Evolutionary conservation across 2,888 invertebrate genomes (phyloP).

Genomic region (Teinopalpus imperialis): DNA sequence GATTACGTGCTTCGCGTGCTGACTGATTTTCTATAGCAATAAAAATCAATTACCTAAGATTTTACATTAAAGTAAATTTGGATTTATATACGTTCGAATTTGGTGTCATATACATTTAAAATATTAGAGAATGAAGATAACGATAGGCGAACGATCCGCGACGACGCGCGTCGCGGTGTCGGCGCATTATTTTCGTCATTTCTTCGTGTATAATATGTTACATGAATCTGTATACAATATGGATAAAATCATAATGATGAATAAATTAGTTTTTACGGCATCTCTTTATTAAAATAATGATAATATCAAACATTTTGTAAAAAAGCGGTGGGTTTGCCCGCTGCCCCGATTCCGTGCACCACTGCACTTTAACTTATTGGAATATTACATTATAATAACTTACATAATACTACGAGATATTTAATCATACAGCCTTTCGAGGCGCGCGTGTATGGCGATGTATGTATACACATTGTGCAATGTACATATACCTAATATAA

Average conservation of each 20-base stretch:
- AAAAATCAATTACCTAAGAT: conserved; percentile 83
- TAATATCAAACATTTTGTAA: conserved; percentile 81
- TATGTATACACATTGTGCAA: conserved; percentile 87
- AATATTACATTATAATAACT: conserved; percentile 81
- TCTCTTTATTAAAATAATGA: conserved; percentile 82
- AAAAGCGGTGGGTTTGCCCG: conserved; percentile 75
- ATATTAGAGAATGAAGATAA: conserved; percentile 78
- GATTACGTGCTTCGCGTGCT: conserved; percentile 84
- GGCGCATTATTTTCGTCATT: conserved; percentile 80
- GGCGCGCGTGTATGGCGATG: conserved; percentile 85
- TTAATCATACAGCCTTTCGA: conserved; percentile 82
- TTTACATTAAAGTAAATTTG: conserved; percentile 83
- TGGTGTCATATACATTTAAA: conserved; percentile 83
- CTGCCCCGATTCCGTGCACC: conserved; percentile 81
- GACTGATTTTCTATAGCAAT: conserved; percentile 84
- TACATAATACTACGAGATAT: conserved; percentile 82
- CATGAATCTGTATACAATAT: conserved; percentile 84
- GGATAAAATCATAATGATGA: conserved; percentile 81
- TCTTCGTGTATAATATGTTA: conserved; percentile 85
- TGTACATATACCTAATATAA: conserved; percentile 87
- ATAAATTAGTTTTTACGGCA: conserved; percentile 82
- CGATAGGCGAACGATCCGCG: conserved; percentile 76
- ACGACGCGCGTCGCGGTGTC: conserved; percentile 60
- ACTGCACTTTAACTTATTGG: conserved; percentile 83
- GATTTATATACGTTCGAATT: conserved; percentile 82